Evolutionary conservation across 2,113 vertebrate genomes (phyloP).

Genomic region (Furnarius figulus): DNA sequence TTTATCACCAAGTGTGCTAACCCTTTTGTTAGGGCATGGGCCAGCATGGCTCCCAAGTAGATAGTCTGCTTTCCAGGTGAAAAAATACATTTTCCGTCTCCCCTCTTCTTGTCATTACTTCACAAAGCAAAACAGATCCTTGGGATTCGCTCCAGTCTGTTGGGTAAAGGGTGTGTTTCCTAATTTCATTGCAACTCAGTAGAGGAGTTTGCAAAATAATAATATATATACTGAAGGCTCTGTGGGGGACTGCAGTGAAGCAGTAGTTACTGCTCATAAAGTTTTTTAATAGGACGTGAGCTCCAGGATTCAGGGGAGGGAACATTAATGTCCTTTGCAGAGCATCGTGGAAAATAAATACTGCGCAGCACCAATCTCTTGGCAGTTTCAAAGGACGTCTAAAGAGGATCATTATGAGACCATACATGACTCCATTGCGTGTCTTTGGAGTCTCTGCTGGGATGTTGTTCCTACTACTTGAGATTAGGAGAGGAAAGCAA

Average conservation of each 20-base stretch:
- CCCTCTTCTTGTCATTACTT: slow-evolving; percentile 26
- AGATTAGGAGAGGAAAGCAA: slow-evolving; percentile 70
- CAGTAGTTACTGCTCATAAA: slow-evolving; percentile 68
- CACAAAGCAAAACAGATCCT: slow-evolving; percentile 36
- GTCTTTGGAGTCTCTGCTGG: slow-evolving; percentile 62
- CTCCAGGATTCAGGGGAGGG: slow-evolving; percentile 61
- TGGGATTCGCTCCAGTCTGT: slow-evolving; percentile 37
- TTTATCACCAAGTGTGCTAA: neutral
- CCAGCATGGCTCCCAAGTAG: neutral
- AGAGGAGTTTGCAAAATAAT: slow-evolving; percentile 69
- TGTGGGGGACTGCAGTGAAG: slow-evolving; percentile 40
- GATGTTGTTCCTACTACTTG: slow-evolving; percentile 64
- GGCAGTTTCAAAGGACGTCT: slow-evolving; percentile 65
- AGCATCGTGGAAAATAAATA: slow-evolving; percentile 64
- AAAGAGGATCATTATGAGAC: slow-evolving; percentile 66
- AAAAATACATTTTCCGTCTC: slow-evolving; percentile 26
- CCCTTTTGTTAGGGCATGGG: neutral
- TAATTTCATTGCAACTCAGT: slow-evolving; percentile 66
- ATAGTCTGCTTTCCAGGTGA: slow-evolving; percentile 38
- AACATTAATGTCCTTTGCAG: slow-evolving; percentile 66
- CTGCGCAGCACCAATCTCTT: slow-evolving; percentile 56
- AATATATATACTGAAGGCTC: slow-evolving; percentile 58
- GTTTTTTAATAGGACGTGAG: slow-evolving; percentile 49
- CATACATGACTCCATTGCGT: slow-evolving; percentile 61
- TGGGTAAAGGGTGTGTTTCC: slow-evolving; percentile 55